Percentiles rank a stretch among this genome's conserved stretches.
Conservation (phyloP, 2,797 vertebrate genomes). For the Echeneis naucrates region DNA sequence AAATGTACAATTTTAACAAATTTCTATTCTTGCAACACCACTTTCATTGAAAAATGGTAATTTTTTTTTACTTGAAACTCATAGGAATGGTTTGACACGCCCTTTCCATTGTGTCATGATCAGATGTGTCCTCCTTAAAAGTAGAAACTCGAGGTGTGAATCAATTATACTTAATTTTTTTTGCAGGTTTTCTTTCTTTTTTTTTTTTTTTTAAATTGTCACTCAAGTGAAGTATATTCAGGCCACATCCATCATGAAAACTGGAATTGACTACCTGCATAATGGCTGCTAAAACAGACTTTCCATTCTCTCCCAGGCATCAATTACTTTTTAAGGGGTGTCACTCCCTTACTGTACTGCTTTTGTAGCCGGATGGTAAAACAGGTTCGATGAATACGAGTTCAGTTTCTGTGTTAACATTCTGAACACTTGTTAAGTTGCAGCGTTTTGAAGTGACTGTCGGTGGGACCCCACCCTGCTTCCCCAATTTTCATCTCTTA, state of each 20-base stretch:
- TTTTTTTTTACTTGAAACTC: too few species aligned
- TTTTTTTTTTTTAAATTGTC: neutral
- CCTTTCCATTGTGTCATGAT: conserved; percentile 17
- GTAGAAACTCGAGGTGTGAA: neutral
- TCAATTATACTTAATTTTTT: neutral
- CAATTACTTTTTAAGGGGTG: neutral
- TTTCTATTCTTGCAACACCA: neutral
- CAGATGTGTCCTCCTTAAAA: conserved; percentile 8
- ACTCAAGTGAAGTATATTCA: neutral
- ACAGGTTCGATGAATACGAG: conserved; percentile 38
- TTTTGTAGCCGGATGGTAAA: conserved; percentile 3
- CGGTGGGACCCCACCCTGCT: conserved; percentile 57
- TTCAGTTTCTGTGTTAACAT: conserved; percentile 25
- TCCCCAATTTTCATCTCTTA: conserved; percentile 38
- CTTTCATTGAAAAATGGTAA: too few species aligned
- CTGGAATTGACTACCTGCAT: neutral
- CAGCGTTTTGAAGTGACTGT: conserved; percentile 56
- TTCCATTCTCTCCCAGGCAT: conserved; percentile 1
- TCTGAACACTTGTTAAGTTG: conserved; percentile 17
- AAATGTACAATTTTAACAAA: neutral
- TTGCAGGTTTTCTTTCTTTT: neutral
- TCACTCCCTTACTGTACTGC: neutral
- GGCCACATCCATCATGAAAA: neutral
- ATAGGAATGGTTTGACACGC: conserved; percentile 33
- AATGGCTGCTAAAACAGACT: neutral